Percentiles rank a stretch among this genome's conserved stretches.
Evolutionary conservation across 2,888 invertebrate genomes (phyloP).

Genomic region (Falcaria lacertinaria): DNA sequence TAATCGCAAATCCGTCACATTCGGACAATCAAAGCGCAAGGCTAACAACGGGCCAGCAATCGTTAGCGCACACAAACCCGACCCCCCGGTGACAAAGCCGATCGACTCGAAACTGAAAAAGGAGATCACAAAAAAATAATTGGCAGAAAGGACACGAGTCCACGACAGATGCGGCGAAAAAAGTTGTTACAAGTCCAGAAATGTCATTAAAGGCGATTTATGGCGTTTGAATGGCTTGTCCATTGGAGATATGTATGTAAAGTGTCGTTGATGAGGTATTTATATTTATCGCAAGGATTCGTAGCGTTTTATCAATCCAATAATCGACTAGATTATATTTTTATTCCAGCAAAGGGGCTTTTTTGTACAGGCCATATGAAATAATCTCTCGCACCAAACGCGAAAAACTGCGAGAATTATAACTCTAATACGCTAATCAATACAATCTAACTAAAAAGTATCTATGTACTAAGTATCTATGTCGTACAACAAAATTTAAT

Average conservation of each 20-base stretch:
- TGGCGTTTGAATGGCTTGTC: slow-evolving; percentile 46
- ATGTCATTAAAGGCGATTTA: slow-evolving; percentile 57
- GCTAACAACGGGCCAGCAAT: slow-evolving; percentile 56
- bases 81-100: slow-evolving; percentile 70
- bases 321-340: too few species aligned
- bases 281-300: too few species aligned
- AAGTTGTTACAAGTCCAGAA: slow-evolving; percentile 40
- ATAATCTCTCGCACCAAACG: too few species aligned
- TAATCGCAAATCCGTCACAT: slow-evolving; percentile 68
- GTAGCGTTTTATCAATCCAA: too few species aligned
- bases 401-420: too few species aligned
- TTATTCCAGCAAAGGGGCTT: too few species aligned
- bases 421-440: too few species aligned
- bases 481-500: too few species aligned
- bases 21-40: slow-evolving; percentile 68
- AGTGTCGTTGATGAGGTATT: too few species aligned
- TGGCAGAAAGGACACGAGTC: slow-evolving; percentile 64
- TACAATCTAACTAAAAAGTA: too few species aligned
- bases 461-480: too few species aligned
- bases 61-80: slow-evolving; percentile 57
- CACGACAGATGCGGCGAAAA: slow-evolving; percentile 64
- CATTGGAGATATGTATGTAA: slow-evolving; percentile 25
- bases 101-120: slow-evolving; percentile 58
- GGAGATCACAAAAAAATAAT: slow-evolving; percentile 41
- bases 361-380: too few species aligned